Conservation (phyloP, 2,888 invertebrate species). For the Trichacis sp. region DNA sequence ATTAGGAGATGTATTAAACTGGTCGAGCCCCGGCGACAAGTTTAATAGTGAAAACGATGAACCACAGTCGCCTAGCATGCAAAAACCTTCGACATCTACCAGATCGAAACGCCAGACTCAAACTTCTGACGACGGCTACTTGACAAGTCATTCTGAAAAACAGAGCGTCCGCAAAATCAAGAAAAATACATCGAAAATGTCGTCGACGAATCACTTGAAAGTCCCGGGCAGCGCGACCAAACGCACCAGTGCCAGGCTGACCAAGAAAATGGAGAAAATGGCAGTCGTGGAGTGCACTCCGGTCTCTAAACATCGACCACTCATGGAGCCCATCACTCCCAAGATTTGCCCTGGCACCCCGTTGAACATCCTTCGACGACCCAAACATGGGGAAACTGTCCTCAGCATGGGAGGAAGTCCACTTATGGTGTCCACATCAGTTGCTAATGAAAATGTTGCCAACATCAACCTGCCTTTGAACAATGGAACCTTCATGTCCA, state of each 20-base stretch:
- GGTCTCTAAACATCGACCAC: neutral
- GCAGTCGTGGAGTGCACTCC: neutral
- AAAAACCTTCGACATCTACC: neutral
- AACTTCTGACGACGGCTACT: conserved; percentile 61
- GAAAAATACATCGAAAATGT: neutral
- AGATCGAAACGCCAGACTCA: conserved; percentile 48
- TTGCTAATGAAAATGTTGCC: conserved; percentile 71
- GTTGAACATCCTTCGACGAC: conserved; percentile 74
- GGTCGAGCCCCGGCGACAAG: neutral
- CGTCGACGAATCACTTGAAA: neutral
- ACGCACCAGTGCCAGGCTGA: neutral
- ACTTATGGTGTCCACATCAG: conserved; percentile 71
- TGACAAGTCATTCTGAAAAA: conserved; percentile 44
- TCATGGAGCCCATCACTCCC: conserved; percentile 55
- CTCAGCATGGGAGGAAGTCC: conserved; percentile 79
- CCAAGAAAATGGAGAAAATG: neutral
- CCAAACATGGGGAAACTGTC: conserved; percentile 76
- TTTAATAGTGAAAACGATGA: neutral
- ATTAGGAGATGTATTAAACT: neutral
- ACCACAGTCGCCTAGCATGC: neutral
- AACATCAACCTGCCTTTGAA: conserved; percentile 77
- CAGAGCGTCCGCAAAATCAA: neutral
- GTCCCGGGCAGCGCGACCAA: neutral
- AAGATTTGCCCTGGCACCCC: conserved; percentile 76
- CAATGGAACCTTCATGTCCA: conserved; percentile 75